Evolutionary conservation across 2,888 invertebrate species (phyloP).

Genomic region (Tipula vernalis): DNA sequence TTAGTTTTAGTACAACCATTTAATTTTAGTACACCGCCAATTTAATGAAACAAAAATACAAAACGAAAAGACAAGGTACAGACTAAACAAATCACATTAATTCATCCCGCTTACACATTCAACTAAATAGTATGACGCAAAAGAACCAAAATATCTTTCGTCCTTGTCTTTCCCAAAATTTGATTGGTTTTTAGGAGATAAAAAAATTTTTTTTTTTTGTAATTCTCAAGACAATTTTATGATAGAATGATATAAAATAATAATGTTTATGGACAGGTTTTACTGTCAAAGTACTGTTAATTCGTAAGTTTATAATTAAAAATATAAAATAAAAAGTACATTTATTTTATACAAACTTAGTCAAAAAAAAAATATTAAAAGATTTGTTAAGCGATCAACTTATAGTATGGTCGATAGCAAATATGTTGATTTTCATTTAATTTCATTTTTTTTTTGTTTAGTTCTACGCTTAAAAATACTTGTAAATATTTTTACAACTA

Average conservation of each 20-base stretch:
- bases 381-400: neutral
- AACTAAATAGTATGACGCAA: too few relatives aligned
- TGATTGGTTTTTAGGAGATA: neutral
- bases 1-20: neutral
- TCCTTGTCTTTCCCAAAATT: neutral
- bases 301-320: neutral
- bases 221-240: neutral
- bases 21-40: neutral
- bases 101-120: too few relatives aligned
- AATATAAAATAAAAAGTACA: neutral
- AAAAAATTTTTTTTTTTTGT: neutral
- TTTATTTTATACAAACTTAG: neutral
- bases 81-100: neutral
- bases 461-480: neutral
- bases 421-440: neutral
- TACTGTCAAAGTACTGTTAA: slow-evolving; percentile 11
- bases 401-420: neutral
- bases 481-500: neutral
- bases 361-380: neutral
- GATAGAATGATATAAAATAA: neutral
- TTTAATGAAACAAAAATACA: neutral
- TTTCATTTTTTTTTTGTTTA: neutral
- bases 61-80: neutral
- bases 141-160: too few relatives aligned
- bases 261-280: slow-evolving; percentile 8